Evolutionary conservation across 2,888 invertebrate genomes (phyloP).

Genomic region (Phoronis australis): DNA sequence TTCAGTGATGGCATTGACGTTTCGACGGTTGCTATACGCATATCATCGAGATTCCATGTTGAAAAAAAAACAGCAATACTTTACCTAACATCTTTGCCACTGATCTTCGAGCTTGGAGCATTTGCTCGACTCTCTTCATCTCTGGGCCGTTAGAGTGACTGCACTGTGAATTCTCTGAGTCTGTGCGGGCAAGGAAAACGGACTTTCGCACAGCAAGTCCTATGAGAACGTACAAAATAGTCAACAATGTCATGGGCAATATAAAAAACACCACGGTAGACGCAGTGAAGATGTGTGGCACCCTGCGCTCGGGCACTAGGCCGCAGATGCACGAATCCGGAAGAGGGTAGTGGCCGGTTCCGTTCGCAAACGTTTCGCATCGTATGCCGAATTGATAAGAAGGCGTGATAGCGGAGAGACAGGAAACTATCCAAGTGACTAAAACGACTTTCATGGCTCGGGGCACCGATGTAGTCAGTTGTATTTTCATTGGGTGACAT

Average conservation of each 20-base stretch:
- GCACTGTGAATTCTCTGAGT: not conserved
- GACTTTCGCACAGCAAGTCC: slow-evolving; percentile 42
- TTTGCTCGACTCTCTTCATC: slow-evolving; percentile 12
- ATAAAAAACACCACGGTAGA: slow-evolving; percentile 77
- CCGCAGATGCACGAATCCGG: slow-evolving; percentile 61
- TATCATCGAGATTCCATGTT: too few relatives aligned
- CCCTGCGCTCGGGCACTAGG: slow-evolving; percentile 51
- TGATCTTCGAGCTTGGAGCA: slow-evolving; percentile 42
- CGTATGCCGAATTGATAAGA: slow-evolving; percentile 69
- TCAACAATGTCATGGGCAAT: slow-evolving; percentile 80
- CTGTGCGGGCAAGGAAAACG: slow-evolving; percentile 19
- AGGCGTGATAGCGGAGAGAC: slow-evolving; percentile 63
- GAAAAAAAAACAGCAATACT: too few relatives aligned
- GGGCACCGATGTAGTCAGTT: slow-evolving; percentile 74
- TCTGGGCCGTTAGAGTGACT: slow-evolving; percentile 15
- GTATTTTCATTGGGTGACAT: slow-evolving; percentile 76
- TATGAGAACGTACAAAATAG: slow-evolving; percentile 64
- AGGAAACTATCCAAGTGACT: slow-evolving; percentile 72
- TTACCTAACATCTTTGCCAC: slow-evolving; percentile 62
- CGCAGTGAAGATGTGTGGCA: slow-evolving; percentile 55
- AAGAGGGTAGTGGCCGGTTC: slow-evolving; percentile 48
- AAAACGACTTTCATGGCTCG: slow-evolving; percentile 76
- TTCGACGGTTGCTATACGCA: too few relatives aligned
- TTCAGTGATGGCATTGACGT: too few relatives aligned
- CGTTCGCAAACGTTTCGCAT: slow-evolving; percentile 34